Evolutionary conservation across 2,888 invertebrate genomes (phyloP).

Genomic region (Amphipyra tragopoginis): DNA sequence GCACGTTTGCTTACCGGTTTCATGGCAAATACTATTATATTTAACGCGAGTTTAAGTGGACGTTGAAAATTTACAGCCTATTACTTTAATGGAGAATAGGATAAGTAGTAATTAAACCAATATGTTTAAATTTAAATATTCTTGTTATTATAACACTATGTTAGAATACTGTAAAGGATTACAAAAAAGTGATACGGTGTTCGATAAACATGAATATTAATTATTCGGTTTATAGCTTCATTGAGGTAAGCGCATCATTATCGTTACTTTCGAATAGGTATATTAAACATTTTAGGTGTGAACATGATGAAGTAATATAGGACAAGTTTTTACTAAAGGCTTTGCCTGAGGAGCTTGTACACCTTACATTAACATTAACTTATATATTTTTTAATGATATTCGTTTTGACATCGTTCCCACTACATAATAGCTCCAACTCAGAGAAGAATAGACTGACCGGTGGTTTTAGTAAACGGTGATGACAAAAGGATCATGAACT

Average conservation of each 20-base stretch:
- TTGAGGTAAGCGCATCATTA: slow-evolving; percentile 15
- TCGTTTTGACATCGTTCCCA: too few species aligned
- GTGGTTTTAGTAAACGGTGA: too few species aligned
- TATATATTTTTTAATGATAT: too few species aligned
- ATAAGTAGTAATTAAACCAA: slow-evolving; percentile 64
- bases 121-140: slow-evolving; percentile 40
- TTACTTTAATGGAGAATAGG: slow-evolving; percentile 66
- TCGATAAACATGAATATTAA: slow-evolving; percentile 14
- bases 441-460: too few species aligned
- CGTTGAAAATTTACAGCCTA: slow-evolving; percentile 67
- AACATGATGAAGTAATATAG: too few species aligned
- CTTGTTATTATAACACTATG: slow-evolving; percentile 7
- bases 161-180: background rate
- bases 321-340: too few species aligned
- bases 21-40: slow-evolving; percentile 63
- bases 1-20: slow-evolving; percentile 58
- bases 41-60: slow-evolving; percentile 68
- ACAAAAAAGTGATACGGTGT: background rate
- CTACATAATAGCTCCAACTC: too few species aligned
- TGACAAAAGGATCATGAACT: too few species aligned
- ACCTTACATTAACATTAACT: too few species aligned
- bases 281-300: background rate
- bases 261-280: slow-evolving; percentile 8
- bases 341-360: too few species aligned
- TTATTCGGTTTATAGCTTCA: slow-evolving; percentile 9